These are phyloP conservation scores for Leptopilina syphax DNA, from an alignment of 2,888 invertebrate genomes.

Conservation along the genomic window DNA sequence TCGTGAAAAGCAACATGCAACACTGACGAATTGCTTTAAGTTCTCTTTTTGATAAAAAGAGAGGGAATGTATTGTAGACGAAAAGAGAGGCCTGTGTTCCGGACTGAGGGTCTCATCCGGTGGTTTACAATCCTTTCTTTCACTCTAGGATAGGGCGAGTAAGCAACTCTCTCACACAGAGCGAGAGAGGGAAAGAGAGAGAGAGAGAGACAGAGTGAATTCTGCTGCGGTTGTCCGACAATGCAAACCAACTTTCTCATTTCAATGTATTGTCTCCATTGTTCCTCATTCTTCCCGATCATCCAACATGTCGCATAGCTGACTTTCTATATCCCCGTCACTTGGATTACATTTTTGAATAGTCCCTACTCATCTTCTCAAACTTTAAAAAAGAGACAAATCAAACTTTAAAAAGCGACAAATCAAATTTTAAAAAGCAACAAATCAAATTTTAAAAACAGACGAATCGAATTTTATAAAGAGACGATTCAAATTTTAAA, in stretches of 20 bases:
- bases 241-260: constrained; percentile 75
- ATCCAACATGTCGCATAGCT: constrained; percentile 49
- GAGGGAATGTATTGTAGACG: constrained; percentile 26
- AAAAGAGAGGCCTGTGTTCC: constrained; percentile 32
- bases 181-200: too few relatives aligned
- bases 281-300: constrained; percentile 65
- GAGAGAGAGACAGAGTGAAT: constrained; percentile 7
- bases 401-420: constrained; percentile 14
- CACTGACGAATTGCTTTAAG: constrained; percentile 33
- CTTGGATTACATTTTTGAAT: constrained; percentile 33
- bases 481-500: too few relatives aligned
- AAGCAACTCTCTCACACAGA: constrained; percentile 1
- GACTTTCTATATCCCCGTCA: constrained; percentile 20
- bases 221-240: constrained; percentile 67
- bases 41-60: constrained; percentile 18
- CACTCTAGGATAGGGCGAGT: constrained; percentile 44
- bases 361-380: constrained; percentile 3
- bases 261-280: constrained; percentile 74
- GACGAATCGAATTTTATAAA: not conserved
- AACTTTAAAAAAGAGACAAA: not conserved
- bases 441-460: not conserved
- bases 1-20: not conserved
- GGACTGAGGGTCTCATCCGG: constrained; percentile 52
- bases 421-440: not conserved
- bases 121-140: constrained; percentile 65